Evolutionary conservation across 2,888 invertebrate species (phyloP), one percentile per base, ranked within the genome.

Genomic region (Hypomecis punctinalis): DNA sequence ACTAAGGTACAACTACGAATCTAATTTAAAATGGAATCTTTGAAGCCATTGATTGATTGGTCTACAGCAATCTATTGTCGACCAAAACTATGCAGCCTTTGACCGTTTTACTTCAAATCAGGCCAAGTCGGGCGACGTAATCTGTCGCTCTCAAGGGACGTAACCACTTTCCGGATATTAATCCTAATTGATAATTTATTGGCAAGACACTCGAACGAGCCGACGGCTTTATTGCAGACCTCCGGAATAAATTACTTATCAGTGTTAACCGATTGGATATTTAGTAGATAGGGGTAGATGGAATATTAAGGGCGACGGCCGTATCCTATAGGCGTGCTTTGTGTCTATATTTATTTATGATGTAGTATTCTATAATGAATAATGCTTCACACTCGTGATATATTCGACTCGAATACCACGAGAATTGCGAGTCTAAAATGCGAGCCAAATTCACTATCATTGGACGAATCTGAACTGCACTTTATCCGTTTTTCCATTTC

Each of bases 181-280:
- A 74, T 73, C 74, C 69, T 74, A 72, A 71, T 73, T 77, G 75
- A 69, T 77, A 77, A 82, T 78, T 80, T 82, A 82, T 75, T 60
- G 70, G 65, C 39, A 58, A 43, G 65, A 68, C 61, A 68, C 66
- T 64, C 56, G 48, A 64, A 63, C 59, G 51, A 46, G 47, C 58
- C 55, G 52, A 54, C 51, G 61, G 59, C 54, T 61, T 67, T 69
- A 68, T 63, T 68, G 63, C 66, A 58, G 54, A 66, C 52, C 66
- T 67, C 61, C 57, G 55, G 57, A 63, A 63, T 61, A 63, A 67
- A 70, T 70, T 66, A 62, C 66, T 61, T 61, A 62, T 65, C 66
- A 63, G 54, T 62, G 55, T 42, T 53, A 55, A 61, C 39, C 49
- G 62, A 63, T 57, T 63, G 54, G 54, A 51, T 63, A 52, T 59